Evolutionary conservation across 2,888 invertebrate species (phyloP).

Genomic region (Drosophila mayaguana): DNA sequence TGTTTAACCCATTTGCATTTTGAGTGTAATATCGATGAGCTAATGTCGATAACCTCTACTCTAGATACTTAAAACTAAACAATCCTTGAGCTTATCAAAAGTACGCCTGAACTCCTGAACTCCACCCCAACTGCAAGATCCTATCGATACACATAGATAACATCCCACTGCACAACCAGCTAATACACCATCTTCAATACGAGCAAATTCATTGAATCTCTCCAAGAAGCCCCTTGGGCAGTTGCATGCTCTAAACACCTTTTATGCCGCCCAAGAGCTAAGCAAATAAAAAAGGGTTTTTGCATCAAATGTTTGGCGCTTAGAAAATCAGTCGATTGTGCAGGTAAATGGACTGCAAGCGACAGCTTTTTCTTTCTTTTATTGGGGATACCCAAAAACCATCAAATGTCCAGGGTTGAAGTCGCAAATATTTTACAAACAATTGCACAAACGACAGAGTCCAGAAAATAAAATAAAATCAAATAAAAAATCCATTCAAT

Average conservation of each 20-base stretch:
- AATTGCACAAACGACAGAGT: constrained; percentile 64
- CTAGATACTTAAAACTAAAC: too few relatives aligned
- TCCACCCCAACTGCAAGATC: neutral
- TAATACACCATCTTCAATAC: neutral
- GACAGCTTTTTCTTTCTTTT: constrained; percentile 47
- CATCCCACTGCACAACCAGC: neutral
- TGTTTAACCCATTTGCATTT: too few relatives aligned
- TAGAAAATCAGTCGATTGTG: constrained; percentile 84
- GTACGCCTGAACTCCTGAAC: too few relatives aligned
- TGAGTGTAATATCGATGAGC: too few relatives aligned
- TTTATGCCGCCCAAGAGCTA: constrained; percentile 15
- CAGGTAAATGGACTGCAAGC: constrained; percentile 84
- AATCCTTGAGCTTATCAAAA: too few relatives aligned
- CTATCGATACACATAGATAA: neutral
- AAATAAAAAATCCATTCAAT: constrained; percentile 47
- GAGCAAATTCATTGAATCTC: constrained; percentile 37
- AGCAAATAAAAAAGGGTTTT: constrained; percentile 30
- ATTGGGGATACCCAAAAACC: constrained; percentile 28
- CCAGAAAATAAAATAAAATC: constrained; percentile 29
- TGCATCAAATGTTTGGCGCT: constrained; percentile 54
- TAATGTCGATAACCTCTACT: too few relatives aligned
- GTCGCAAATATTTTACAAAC: constrained; percentile 69
- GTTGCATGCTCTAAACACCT: constrained; percentile 30
- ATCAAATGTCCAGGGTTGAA: constrained; percentile 46
- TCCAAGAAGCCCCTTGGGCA: neutral